Conservation (phyloP, 2,113 vertebrate genomes). For the Oreotrochilus melanogaster region DNA sequence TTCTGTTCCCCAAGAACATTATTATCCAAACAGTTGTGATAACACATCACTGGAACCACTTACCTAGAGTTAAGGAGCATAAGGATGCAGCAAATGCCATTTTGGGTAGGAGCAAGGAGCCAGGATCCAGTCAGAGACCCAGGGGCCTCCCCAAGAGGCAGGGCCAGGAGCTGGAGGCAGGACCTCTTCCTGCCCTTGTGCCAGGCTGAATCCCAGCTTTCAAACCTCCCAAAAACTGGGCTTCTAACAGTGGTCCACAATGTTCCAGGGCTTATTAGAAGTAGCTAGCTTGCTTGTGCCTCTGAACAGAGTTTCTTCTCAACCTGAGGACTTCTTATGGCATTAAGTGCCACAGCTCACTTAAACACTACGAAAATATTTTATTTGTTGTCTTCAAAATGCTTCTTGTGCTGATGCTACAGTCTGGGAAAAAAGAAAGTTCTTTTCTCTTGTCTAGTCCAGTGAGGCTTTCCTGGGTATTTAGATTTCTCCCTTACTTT, state of each 20-base stretch:
- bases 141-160: neutral
- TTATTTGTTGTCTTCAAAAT: neutral
- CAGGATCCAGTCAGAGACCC: neutral
- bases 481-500: neutral
- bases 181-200: neutral
- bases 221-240: neutral
- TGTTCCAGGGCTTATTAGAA: neutral
- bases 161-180: neutral
- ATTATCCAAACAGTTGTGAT: neutral
- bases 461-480: neutral
- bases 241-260: neutral
- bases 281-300: neutral
- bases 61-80: neutral
- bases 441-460: neutral
- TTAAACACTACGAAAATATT: neutral
- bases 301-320: neutral
- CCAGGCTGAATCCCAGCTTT: neutral
- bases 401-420: neutral
- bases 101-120: neutral
- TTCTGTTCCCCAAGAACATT: neutral
- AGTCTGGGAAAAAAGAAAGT: neutral
- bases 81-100: neutral
- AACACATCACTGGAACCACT: neutral
- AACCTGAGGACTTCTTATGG: neutral
- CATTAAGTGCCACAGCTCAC: neutral